Evolutionary conservation across 2,797 vertebrate species (phyloP).

Genomic region (Perdix hodgsoniae): DNA sequence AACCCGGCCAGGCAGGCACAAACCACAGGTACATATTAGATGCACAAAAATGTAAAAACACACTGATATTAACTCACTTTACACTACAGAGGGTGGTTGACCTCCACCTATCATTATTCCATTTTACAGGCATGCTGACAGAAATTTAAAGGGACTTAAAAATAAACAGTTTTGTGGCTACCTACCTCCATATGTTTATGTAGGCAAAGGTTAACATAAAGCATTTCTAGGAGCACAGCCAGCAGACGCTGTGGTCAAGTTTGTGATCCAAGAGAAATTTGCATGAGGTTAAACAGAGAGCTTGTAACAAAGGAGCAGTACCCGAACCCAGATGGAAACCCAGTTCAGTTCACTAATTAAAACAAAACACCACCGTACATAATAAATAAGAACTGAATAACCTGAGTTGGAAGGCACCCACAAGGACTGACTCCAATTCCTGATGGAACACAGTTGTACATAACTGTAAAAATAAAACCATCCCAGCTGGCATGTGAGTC

Average conservation of each 20-base stretch:
- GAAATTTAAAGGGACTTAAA: background rate
- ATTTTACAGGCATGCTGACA: background rate
- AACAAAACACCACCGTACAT: background rate
- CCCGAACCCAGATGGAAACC: background rate
- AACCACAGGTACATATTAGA: too few species aligned
- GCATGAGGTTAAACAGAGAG: background rate
- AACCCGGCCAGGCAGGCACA: background rate
- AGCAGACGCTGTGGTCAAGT: background rate
- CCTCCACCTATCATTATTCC: background rate
- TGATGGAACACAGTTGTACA: background rate
- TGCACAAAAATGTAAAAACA: background rate
- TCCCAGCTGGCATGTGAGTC: accelerated
- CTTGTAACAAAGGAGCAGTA: background rate
- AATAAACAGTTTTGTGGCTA: background rate
- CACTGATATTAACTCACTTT: too few species aligned
- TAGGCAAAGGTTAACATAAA: background rate
- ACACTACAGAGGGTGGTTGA: background rate
- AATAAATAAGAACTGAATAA: background rate
- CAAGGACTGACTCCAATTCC: too few species aligned
- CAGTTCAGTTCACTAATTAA: too few species aligned
- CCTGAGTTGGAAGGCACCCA: too few species aligned
- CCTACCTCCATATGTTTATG: background rate
- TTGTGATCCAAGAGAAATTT: background rate
- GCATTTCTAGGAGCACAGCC: background rate
- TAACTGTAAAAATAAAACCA: background rate